Conservation (phyloP, 2,888 invertebrate genomes). For the Sinhomidia bicolor region DNA sequence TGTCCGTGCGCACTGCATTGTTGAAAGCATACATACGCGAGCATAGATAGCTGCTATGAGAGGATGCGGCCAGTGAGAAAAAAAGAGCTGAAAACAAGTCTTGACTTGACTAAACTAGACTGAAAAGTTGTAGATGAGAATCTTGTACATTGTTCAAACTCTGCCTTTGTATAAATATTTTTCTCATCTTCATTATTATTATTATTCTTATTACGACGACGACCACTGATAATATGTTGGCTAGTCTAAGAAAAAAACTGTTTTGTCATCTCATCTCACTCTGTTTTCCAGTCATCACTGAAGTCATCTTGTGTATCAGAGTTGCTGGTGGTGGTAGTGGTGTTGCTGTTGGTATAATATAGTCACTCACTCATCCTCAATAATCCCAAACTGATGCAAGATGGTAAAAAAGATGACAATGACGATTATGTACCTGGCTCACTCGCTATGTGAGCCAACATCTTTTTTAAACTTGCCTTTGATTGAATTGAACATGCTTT, state of each 20-base stretch:
- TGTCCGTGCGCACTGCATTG: too few species aligned
- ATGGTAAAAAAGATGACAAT: slow-evolving; percentile 40
- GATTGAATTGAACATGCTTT: slow-evolving; percentile 68
- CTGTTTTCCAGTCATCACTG: slow-evolving; percentile 19
- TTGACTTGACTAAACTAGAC: not conserved
- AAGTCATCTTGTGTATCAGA: not conserved
- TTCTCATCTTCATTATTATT: slow-evolving; percentile 1
- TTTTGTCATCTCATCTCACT: slow-evolving; percentile 26
- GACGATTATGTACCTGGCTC: slow-evolving; percentile 39
- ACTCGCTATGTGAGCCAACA: not conserved
- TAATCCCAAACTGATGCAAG: slow-evolving; percentile 4
- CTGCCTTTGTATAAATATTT: not conserved
- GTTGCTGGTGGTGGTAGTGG: slow-evolving; percentile 1
- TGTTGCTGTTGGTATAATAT: not conserved
- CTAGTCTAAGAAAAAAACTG: not conserved
- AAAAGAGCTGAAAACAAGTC: slow-evolving; percentile 4
- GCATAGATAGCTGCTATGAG: not conserved
- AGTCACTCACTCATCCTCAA: slow-evolving; percentile 21
- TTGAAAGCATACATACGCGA: not conserved
- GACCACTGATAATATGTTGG: too few species aligned
- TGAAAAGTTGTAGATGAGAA: slow-evolving; percentile 1
- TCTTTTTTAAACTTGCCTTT: slow-evolving; percentile 24
- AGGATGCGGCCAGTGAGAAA: not conserved
- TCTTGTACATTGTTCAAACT: not conserved
- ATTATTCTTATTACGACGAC: too few species aligned